Evolutionary conservation across 2,888 invertebrate species (phyloP).

Genomic region (Heliconius aoede): DNA sequence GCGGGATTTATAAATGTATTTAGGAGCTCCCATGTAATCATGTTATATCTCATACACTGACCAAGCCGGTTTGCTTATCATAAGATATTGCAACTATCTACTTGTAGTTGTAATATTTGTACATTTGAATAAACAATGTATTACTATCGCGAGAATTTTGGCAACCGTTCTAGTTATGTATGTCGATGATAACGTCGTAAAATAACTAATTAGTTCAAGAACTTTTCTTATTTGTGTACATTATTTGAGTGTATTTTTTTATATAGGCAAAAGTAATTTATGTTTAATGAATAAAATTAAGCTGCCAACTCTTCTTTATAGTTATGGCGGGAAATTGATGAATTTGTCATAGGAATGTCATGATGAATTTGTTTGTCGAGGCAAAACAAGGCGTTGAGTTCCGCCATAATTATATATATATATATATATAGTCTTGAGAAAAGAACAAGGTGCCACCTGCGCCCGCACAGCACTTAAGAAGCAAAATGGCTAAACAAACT

Average conservation of each 20-base stretch:
- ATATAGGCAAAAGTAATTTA: too few species aligned
- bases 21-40: not conserved
- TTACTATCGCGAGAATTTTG: not conserved
- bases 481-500: conserved; percentile 4
- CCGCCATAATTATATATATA: too few species aligned
- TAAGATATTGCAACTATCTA: not conserved
- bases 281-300: too few species aligned
- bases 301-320: not conserved
- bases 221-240: not conserved
- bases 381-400: too few species aligned
- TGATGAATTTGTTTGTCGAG: too few species aligned
- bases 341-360: not conserved
- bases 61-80: conserved; percentile 2
- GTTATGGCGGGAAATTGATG: not conserved
- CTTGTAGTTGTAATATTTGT: conserved; percentile 4
- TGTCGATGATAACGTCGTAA: not conserved
- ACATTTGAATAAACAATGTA: conserved; percentile 12
- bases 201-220: not conserved
- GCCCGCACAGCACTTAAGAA: not conserved
- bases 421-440: too few species aligned
- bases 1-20: conserved; percentile 5
- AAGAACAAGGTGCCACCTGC: not conserved
- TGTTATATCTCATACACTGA: not conserved
- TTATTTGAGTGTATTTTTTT: not conserved
- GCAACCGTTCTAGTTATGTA: not conserved